Conservation (phyloP, 2,888 invertebrate species). For the Apantesis nais region DNA sequence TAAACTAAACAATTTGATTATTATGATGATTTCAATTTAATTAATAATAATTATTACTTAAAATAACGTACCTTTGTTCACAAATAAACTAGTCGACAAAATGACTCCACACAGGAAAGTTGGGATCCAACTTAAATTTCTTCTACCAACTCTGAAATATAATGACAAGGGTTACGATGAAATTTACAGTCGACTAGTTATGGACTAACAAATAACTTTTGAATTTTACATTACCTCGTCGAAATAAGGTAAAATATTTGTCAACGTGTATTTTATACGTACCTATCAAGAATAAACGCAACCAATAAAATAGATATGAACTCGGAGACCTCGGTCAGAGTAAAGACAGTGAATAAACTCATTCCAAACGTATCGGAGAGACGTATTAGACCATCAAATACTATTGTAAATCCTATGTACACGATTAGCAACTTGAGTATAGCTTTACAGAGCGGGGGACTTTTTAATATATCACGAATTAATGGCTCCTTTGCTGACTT, state of each 20-base stretch:
- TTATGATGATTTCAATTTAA: no score
- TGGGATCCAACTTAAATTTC: conserved; percentile 65
- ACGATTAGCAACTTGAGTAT: not conserved
- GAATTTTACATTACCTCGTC: no score
- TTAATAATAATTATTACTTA: not conserved
- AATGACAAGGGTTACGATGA: not conserved
- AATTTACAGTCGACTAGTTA: not conserved
- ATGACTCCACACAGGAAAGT: conserved; percentile 60
- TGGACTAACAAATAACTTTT: no score
- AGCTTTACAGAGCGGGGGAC: not conserved
- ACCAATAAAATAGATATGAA: conserved; percentile 51
- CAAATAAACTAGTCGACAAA: conserved; percentile 63
- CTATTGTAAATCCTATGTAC: conserved; percentile 39
- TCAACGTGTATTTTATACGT: conserved; percentile 3
- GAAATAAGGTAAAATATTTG: no score
- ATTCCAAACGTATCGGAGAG: conserved; percentile 67
- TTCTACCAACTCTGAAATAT: conserved; percentile 65
- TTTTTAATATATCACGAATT: not conserved
- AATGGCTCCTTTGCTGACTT: not conserved
- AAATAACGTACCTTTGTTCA: conserved; percentile 64
- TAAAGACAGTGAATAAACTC: conserved; percentile 67
- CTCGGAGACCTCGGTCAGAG: conserved; percentile 64
- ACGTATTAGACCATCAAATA: conserved; percentile 65
- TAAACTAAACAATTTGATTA: no score
- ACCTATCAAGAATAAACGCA: conserved; percentile 22